Evolutionary conservation across 2,797 vertebrate species (phyloP).

Genomic region (Crotalus adamanteus): DNA sequence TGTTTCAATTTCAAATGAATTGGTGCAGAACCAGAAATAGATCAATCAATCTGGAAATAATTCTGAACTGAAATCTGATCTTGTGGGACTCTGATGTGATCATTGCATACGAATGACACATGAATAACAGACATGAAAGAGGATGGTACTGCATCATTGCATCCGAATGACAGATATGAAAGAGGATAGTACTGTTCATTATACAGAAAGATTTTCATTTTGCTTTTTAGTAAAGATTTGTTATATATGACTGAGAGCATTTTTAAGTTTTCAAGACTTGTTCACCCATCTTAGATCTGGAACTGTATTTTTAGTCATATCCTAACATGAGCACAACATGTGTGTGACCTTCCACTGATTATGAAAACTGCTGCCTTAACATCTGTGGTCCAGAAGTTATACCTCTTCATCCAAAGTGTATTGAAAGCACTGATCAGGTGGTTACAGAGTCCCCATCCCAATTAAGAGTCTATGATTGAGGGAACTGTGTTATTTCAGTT

Average conservation of each 20-base stretch:
- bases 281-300: not conserved
- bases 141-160: not conserved
- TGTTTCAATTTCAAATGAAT: not conserved
- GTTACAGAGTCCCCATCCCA: not conserved
- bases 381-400: conserved; percentile 31
- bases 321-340: not conserved
- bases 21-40: not conserved
- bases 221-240: not conserved
- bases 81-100: not conserved
- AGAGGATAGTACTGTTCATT: not conserved
- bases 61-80: not conserved
- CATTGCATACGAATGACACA: not conserved
- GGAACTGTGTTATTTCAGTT: conserved; percentile 19
- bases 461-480: not conserved
- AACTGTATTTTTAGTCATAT: not conserved
- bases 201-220: not conserved
- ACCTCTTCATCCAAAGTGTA: not conserved
- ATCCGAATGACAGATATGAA: not conserved
- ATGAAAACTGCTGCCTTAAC: fast-evolving
- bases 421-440: not conserved
- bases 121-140: not conserved
- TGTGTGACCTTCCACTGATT: not conserved
- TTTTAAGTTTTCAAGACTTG: not conserved
- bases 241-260: not conserved
- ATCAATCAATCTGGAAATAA: not conserved